Percentiles rank a stretch among this genome's conserved stretches.
Evolutionary conservation across 2,113 vertebrate genomes (phyloP).

Genomic region (Dolichotis patagonum): DNA sequence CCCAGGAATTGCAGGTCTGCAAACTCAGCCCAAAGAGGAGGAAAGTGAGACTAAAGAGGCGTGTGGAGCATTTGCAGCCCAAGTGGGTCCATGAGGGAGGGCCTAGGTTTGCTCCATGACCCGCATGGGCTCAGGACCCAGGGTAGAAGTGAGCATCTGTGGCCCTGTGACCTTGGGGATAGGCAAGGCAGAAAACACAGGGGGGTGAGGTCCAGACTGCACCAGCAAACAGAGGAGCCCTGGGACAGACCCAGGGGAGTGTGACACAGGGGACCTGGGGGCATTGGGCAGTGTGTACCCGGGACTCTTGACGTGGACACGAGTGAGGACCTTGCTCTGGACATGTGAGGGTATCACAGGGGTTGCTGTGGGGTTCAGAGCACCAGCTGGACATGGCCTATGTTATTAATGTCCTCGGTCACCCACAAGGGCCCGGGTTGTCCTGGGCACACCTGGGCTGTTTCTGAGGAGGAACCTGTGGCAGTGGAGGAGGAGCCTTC

Average conservation of each 20-base stretch:
- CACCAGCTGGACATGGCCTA: not conserved
- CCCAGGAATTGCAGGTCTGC: not conserved
- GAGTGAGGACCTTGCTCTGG: not conserved
- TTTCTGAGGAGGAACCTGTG: not conserved
- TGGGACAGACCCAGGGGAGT: not conserved
- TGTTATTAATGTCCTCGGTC: not conserved
- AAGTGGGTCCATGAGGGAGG: not conserved
- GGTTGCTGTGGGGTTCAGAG: not conserved
- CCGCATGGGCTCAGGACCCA: not conserved
- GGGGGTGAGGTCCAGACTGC: not conserved
- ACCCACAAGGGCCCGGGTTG: not conserved
- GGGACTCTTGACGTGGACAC: not conserved
- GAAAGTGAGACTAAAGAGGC: not conserved
- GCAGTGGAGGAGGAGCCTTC: not conserved
- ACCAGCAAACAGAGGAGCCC: not conserved
- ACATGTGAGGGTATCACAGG: not conserved
- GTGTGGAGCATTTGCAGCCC: not conserved
- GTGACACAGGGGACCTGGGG: not conserved
- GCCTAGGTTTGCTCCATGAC: not conserved
- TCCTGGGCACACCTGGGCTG: not conserved
- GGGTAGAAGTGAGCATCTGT: not conserved
- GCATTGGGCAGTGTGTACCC: not conserved
- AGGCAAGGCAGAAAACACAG: not conserved
- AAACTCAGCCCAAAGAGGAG: not conserved
- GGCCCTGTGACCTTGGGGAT: not conserved